These are phyloP conservation scores for Agrilus biguttatus DNA, from an alignment of 2,888 invertebrate species.

Conservation along the genomic window DNA sequence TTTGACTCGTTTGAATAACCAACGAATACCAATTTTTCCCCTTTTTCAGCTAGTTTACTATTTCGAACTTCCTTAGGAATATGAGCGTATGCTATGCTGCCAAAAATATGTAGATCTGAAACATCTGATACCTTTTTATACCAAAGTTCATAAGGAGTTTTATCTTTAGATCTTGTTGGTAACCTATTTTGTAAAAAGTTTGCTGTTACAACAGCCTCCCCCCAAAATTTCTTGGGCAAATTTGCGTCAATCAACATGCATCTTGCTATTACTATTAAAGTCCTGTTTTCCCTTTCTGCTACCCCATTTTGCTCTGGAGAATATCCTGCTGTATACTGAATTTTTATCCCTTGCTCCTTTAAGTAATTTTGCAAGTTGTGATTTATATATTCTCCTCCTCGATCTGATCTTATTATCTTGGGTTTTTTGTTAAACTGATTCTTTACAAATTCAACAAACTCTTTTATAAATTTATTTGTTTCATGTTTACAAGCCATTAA, in stretches of 20 bases:
- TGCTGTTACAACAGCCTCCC: not conserved
- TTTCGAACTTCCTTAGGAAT: not conserved
- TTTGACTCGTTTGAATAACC: too few species aligned
- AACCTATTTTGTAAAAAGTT: not conserved
- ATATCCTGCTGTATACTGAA: slow-evolving; percentile 10
- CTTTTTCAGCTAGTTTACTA: too few species aligned
- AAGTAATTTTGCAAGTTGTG: slow-evolving; percentile 9
- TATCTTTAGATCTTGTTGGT: not conserved
- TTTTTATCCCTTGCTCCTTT: slow-evolving; percentile 13
- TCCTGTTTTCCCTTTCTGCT: slow-evolving; percentile 12
- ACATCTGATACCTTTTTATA: not conserved
- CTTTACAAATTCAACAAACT: slow-evolving; percentile 9
- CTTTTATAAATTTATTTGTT: slow-evolving; percentile 3
- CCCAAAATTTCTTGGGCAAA: slow-evolving; percentile 4
- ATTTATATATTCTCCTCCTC: slow-evolving; percentile 15
- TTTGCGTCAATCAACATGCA: slow-evolving; percentile 5
- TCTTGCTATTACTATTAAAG: slow-evolving; percentile 11
- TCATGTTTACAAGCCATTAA: too few species aligned
- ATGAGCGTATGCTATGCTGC: not conserved
- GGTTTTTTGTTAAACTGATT: slow-evolving; percentile 9
- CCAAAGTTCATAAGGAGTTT: not conserved
- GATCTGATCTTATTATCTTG: slow-evolving; percentile 11
- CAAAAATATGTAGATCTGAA: not conserved
- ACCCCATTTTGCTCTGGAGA: slow-evolving; percentile 16
- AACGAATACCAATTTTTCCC: too few species aligned